A percentile compares a stretch with the other conserved stretches of the same genome.
Evolutionary conservation across 1,140 invertebrate species (phyloP).

Genomic region (Ptiloglossa arizonensis): DNA sequence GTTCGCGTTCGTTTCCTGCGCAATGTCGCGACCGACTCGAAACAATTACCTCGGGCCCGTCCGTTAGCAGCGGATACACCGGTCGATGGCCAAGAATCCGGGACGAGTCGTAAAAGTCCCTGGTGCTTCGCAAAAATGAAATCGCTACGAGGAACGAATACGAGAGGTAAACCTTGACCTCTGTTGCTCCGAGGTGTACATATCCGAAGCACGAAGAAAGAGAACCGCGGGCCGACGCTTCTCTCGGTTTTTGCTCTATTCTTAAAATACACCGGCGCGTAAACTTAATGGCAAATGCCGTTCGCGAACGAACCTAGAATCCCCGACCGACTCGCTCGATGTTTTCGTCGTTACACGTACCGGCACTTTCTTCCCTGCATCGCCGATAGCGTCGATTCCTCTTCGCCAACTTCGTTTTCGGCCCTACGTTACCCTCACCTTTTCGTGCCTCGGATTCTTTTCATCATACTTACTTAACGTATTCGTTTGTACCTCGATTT

Average conservation of each 20-base stretch:
- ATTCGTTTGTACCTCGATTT: too few species aligned
- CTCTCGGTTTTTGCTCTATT: not conserved
- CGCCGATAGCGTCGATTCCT: too few species aligned
- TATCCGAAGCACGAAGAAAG: not conserved
- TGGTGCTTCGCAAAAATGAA: slow-evolving; percentile 24
- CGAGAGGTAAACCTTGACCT: slow-evolving; percentile 46
- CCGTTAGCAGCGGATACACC: not conserved
- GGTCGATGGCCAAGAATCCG: not conserved
- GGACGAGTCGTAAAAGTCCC: slow-evolving; percentile 30
- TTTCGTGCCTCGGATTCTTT: too few species aligned
- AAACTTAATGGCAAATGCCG: not conserved
- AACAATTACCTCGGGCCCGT: slow-evolving; percentile 17
- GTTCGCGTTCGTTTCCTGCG: slow-evolving; percentile 31
- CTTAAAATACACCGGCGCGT: slow-evolving; percentile 27
- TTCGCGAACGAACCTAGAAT: not conserved
- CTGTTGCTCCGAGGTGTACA: too few species aligned
- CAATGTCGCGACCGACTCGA: not conserved
- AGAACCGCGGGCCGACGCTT: not conserved
- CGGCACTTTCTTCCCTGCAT: not conserved
- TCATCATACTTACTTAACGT: too few species aligned
- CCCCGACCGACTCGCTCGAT: too few species aligned
- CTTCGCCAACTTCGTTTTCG: not conserved
- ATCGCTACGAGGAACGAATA: not conserved
- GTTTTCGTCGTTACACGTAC: not conserved
- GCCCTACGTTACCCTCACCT: not conserved